Conservation (phyloP, 92 coral and sea anemone species). For the Zoanthus sociatus region DNA sequence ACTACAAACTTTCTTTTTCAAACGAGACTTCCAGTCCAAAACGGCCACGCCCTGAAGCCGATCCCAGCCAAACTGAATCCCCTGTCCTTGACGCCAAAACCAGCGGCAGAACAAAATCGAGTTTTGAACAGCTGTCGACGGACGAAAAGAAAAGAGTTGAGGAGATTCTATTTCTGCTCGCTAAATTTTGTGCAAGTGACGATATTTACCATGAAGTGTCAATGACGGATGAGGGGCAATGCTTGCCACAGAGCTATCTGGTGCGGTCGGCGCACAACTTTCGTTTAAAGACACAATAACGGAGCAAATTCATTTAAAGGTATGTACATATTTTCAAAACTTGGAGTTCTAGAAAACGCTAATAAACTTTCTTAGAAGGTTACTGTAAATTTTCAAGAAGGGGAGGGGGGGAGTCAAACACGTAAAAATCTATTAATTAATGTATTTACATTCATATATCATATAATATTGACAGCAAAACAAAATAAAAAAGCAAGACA, state of each 20-base stretch:
- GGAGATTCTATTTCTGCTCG: not conserved
- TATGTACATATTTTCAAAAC: not conserved
- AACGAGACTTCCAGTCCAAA: not conserved
- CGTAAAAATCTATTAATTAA: not conserved
- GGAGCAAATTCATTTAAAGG: not conserved
- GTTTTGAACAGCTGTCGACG: not conserved
- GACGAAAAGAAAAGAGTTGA: conserved; percentile 6
- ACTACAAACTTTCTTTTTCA: not conserved
- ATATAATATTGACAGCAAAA: too few relatives aligned
- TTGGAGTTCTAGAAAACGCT: not conserved
- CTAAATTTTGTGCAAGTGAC: conserved; percentile 5
- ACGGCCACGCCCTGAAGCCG: conserved; percentile 14
- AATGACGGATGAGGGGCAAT: not conserved
- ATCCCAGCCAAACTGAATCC: conserved; percentile 2
- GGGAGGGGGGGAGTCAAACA: not conserved
- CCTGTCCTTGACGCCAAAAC: not conserved
- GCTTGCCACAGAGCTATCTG: not conserved
- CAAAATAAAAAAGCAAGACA: too few relatives aligned
- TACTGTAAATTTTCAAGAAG: not conserved
- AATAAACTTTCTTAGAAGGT: not conserved
- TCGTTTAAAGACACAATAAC: conserved; percentile 19
- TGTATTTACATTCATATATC: too few relatives aligned
- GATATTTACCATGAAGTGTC: conserved; percentile 4
- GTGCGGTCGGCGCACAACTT: conserved; percentile 22
- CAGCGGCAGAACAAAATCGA: not conserved